Conservation (phyloP, 2,113 vertebrate species). For the Glaucomys volans region DNA sequence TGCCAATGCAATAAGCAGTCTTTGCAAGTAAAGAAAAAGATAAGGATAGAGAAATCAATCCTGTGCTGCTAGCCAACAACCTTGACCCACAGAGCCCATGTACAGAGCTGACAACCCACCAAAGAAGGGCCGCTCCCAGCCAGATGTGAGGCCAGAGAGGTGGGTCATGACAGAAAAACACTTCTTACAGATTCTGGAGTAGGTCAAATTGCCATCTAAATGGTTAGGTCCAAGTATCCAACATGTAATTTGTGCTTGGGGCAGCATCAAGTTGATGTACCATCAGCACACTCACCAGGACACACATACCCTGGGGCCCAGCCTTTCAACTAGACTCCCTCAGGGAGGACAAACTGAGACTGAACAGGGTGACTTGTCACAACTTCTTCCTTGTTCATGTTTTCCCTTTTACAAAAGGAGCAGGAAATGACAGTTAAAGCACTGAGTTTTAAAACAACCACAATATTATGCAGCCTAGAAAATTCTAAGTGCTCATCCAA, state of each 20-base stretch:
- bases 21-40: not conserved
- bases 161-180: not conserved
- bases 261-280: not conserved
- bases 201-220: not conserved
- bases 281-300: not conserved
- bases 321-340: not conserved
- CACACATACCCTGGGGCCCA: not conserved
- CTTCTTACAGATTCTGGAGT: not conserved
- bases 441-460: not conserved
- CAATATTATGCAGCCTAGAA: not conserved
- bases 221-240: not conserved
- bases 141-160: not conserved
- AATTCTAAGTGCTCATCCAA: not conserved
- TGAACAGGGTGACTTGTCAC: not conserved
- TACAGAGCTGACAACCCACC: not conserved
- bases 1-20: slow-evolving; percentile 15
- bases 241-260: not conserved
- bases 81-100: not conserved
- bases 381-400: not conserved
- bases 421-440: not conserved
- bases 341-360: not conserved
- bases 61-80: not conserved
- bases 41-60: not conserved
- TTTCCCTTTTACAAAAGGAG: slow-evolving; percentile 11
- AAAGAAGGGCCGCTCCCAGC: not conserved